Evolutionary conservation across 2,797 vertebrate species (phyloP).

Genomic region (Myotis daubentonii): DNA sequence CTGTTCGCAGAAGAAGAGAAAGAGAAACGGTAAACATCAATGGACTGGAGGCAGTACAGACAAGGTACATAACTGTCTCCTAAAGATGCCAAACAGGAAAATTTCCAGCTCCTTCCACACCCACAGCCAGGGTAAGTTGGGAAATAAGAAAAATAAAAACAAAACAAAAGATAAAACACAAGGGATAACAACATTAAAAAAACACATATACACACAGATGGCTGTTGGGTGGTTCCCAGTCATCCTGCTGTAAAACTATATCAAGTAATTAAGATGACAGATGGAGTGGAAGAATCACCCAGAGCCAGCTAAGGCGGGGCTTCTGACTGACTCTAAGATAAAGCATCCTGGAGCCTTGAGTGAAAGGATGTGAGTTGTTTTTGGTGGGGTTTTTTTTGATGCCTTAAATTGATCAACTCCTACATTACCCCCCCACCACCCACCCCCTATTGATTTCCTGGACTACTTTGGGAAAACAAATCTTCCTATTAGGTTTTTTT

Average conservation of each 20-base stretch:
- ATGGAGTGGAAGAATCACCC: background rate
- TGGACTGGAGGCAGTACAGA: background rate
- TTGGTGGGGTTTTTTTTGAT: background rate
- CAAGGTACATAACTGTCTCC: background rate
- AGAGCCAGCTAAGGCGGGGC: background rate
- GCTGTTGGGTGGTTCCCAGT: background rate
- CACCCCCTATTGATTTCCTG: background rate
- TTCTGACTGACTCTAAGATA: background rate
- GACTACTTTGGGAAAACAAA: background rate
- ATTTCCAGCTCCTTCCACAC: background rate
- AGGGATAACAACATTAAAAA: background rate
- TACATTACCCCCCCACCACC: background rate
- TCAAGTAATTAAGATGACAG: background rate
- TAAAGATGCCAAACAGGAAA: background rate
- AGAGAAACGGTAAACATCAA: background rate
- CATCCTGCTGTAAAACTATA: background rate
- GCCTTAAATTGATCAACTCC: background rate
- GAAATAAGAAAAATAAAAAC: slow-evolving; percentile 41
- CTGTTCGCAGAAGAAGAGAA: background rate
- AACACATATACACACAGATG: background rate
- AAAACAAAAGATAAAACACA: background rate
- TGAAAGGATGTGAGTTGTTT: background rate
- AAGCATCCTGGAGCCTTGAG: background rate
- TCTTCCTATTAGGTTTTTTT: background rate
- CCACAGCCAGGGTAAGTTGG: background rate